Evolutionary conservation across 37 sponge, comb jelly and placozoan genomes (phyloP).

Genomic region (Eunapius fragilis): DNA sequence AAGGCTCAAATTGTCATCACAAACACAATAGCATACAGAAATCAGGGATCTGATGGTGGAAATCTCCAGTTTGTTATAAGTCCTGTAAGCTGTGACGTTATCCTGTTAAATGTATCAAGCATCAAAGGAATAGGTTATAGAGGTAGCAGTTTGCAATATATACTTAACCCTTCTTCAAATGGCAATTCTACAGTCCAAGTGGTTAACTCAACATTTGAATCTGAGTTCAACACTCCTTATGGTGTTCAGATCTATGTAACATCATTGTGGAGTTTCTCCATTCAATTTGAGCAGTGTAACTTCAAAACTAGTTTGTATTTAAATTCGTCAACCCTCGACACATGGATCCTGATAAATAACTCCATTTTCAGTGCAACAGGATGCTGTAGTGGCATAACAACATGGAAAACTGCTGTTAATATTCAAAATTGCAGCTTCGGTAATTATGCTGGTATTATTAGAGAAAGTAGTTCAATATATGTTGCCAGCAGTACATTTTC

Average conservation of each 20-base stretch:
- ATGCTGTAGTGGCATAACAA: not conserved
- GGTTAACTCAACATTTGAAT: not conserved
- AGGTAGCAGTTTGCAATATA: too few relatives aligned
- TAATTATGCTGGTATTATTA: not conserved
- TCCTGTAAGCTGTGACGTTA: too few relatives aligned
- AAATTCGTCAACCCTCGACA: too few relatives aligned
- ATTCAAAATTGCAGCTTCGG: not conserved
- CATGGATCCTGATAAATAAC: not conserved
- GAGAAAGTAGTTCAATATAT: not conserved
- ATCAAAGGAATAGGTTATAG: too few relatives aligned
- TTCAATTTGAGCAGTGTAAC: not conserved
- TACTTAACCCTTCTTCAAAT: too few relatives aligned
- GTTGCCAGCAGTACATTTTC: not conserved
- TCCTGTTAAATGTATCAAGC: too few relatives aligned
- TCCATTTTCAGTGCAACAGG: not conserved
- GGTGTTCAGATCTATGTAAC: not conserved
- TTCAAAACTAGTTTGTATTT: too few relatives aligned
- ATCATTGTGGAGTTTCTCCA: not conserved
- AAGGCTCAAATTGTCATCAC: too few relatives aligned
- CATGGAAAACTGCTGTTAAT: not conserved
- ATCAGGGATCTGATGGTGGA: too few relatives aligned
- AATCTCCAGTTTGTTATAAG: too few relatives aligned
- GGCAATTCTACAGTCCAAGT: not conserved
- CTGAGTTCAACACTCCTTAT: not conserved
- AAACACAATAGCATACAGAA: too few relatives aligned